Conservation (phyloP, 2,888 invertebrate species). For the Mimas tiliae region DNA sequence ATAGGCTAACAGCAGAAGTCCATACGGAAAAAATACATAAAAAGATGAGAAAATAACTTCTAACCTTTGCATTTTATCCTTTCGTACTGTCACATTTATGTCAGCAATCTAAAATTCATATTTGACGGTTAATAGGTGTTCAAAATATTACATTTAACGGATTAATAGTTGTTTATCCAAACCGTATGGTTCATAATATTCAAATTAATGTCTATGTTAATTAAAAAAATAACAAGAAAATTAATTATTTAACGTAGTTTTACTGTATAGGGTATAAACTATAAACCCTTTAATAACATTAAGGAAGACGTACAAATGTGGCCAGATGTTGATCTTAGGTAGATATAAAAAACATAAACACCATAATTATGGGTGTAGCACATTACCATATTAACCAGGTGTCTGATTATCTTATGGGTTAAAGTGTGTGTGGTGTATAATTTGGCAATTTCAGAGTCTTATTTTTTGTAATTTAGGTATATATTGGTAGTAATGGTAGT, state of each 20-base stretch:
- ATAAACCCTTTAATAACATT: not conserved
- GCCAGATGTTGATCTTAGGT: slow-evolving; percentile 3
- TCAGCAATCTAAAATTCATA: no score
- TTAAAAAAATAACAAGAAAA: not conserved
- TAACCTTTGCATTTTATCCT: no score
- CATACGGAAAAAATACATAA: no score
- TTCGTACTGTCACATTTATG: no score
- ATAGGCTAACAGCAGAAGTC: no score
- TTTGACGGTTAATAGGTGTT: no score
- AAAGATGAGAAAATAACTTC: no score
- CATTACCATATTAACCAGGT: slow-evolving; percentile 21
- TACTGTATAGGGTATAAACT: not conserved
- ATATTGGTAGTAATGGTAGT: no score
- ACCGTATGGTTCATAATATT: not conserved
- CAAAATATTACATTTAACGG: not conserved
- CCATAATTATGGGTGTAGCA: slow-evolving; percentile 2
- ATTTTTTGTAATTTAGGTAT: no score
- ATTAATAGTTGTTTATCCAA: not conserved
- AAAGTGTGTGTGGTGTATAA: not conserved
- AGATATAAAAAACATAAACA: not conserved
- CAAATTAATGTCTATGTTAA: not conserved
- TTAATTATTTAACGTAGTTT: not conserved
- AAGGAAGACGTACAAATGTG: slow-evolving; percentile 15
- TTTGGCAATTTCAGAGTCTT: not conserved
- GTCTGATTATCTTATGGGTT: not conserved